phyloP scores from a whole-genome alignment of 2,797 vertebrate genomes.

The Notolepis coatsorum region DNA sequence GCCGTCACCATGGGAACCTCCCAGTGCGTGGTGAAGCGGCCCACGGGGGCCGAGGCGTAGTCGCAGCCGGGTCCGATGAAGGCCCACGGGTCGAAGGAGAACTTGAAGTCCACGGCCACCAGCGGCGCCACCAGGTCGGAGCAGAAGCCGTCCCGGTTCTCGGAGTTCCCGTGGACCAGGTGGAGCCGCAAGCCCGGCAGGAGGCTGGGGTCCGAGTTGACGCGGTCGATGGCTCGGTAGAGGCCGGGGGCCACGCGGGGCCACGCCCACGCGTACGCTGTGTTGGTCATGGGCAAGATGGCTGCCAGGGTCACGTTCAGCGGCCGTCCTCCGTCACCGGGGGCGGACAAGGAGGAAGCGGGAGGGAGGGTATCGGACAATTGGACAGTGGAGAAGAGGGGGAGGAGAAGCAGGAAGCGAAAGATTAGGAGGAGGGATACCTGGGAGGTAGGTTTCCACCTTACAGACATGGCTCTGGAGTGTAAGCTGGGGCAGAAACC shows the following conservation, averaged over 20 bases:
- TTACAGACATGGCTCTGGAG: constrained; percentile 25
- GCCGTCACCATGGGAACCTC: constrained; percentile 89
- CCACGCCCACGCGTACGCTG: constrained; percentile 91
- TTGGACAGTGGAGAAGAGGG: constrained; percentile 30
- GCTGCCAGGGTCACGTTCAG: constrained; percentile 85
- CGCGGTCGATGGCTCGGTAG: constrained; percentile 71
- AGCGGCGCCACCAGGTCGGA: constrained; percentile 87
- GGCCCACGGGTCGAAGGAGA: constrained; percentile 81
- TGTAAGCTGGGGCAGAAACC: not conserved
- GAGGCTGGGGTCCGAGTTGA: constrained; percentile 76
- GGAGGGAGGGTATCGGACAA: constrained; percentile 30
- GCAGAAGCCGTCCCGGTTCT: constrained; percentile 82
- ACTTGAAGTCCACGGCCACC: constrained; percentile 86
- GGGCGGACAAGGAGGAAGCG: not conserved
- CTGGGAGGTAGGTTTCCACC: not conserved
- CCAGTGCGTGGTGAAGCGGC: constrained; percentile 89
- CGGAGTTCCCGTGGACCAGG: constrained; percentile 83
- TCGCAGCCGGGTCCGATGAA: constrained; percentile 91
- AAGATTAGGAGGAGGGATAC: not conserved
- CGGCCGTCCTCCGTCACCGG: constrained; percentile 1
- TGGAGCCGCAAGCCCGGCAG: constrained; percentile 76
- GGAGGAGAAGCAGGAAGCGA: constrained; percentile 1
- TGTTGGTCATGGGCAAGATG: constrained; percentile 86
- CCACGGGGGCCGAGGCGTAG: constrained; percentile 87
- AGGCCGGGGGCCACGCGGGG: constrained; percentile 89